Percentiles rank a stretch among this genome's conserved stretches.
These are phyloP conservation scores for Phymorhynchus buccinoides DNA, from an alignment of 1,140 invertebrate species.

Conservation along the genomic window DNA sequence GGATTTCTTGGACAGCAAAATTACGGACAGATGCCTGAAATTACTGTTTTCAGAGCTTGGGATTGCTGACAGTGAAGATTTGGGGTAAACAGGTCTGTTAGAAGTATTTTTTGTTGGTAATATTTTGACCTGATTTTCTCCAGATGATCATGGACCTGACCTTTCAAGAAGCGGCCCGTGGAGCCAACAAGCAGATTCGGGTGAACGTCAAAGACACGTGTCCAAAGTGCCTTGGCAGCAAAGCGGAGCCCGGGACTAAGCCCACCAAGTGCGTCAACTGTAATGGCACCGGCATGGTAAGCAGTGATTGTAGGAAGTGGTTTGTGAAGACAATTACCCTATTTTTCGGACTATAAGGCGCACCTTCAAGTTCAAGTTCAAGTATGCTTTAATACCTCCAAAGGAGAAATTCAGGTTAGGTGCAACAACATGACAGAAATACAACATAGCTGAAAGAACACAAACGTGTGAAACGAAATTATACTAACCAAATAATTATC, in stretches of 20 bases:
- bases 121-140: not conserved
- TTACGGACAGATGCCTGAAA: too few relatives aligned
- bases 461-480: too few relatives aligned
- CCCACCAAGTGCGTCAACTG: slow-evolving; percentile 90
- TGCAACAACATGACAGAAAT: too few relatives aligned
- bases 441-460: too few relatives aligned
- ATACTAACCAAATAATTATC: too few relatives aligned
- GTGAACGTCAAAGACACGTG: slow-evolving; percentile 95
- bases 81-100: too few relatives aligned
- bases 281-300: slow-evolving; percentile 95
- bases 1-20: too few relatives aligned
- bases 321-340: too few relatives aligned
- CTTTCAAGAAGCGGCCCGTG: slow-evolving; percentile 96
- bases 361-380: not conserved
- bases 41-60: too few relatives aligned
- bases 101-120: not conserved
- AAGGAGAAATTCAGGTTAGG: too few relatives aligned
- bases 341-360: too few relatives aligned
- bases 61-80: too few relatives aligned
- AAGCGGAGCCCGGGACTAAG: slow-evolving; percentile 91
- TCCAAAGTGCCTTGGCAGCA: slow-evolving; percentile 87
- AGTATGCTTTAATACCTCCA: not conserved
- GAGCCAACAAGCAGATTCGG: slow-evolving; percentile 93
- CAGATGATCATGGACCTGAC: slow-evolving; percentile 90
- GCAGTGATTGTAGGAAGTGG: slow-evolving; percentile 12